A percentile compares a stretch with the other conserved stretches of the same genome.
Conservation (phyloP, 2,888 invertebrate species). For the Habroteleia sp. region DNA sequence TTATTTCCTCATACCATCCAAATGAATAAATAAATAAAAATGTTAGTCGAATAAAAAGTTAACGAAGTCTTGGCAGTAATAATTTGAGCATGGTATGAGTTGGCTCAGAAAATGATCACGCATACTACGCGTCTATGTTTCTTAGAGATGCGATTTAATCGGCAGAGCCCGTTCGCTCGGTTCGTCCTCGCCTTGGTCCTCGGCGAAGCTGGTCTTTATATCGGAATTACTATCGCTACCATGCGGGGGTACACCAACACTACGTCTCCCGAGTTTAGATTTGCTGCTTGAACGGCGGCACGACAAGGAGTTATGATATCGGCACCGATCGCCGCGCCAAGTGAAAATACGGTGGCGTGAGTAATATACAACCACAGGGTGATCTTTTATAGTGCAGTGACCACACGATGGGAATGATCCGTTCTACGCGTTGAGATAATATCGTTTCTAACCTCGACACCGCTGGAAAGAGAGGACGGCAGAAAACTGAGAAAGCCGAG, state of each 20-base stretch:
- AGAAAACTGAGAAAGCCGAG: conserved; percentile 48
- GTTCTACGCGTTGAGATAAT: conserved; percentile 75
- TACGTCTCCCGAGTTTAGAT: conserved; percentile 70
- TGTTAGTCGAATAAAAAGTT: neutral
- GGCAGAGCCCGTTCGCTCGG: conserved; percentile 40
- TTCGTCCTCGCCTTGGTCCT: conserved; percentile 65
- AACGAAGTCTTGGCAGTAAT: conserved; percentile 18
- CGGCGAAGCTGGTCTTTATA: conserved; percentile 68
- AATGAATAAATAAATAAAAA: too few species aligned
- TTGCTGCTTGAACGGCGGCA: conserved; percentile 75
- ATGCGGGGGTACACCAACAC: conserved; percentile 62
- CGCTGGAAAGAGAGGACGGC: conserved; percentile 62
- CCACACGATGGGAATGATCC: conserved; percentile 76
- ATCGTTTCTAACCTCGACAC: conserved; percentile 75
- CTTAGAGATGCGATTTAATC: conserved; percentile 60
- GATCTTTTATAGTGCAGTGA: conserved; percentile 78
- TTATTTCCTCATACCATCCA: too few species aligned
- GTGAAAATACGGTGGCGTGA: conserved; percentile 81
- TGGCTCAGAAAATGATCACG: conserved; percentile 44
- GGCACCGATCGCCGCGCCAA: conserved; percentile 79
- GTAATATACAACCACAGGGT: conserved; percentile 80
- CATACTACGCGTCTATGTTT: conserved; percentile 44
- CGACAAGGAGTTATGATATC: conserved; percentile 81
- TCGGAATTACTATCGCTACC: conserved; percentile 76
- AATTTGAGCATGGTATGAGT: conserved; percentile 31